A percentile compares a stretch with the other conserved stretches of the same genome.
These are phyloP conservation scores for Psilopsiagon aymara DNA, from an alignment of 2,113 vertebrate species.

Conservation along the genomic window DNA sequence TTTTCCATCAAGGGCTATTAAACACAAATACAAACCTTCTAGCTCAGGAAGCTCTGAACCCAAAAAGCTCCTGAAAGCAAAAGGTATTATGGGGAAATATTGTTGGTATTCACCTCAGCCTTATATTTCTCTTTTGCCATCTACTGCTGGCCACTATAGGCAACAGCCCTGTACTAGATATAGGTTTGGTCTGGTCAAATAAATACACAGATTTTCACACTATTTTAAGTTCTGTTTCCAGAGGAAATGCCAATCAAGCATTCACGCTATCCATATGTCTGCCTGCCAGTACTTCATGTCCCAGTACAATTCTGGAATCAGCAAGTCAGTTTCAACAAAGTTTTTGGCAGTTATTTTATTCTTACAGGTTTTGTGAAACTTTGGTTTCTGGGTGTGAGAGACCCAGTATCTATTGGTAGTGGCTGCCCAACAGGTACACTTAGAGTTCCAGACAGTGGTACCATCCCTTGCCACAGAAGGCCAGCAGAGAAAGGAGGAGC, in stretches of 20 bases:
- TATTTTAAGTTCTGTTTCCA: neutral
- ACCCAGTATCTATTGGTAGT: fast-evolving
- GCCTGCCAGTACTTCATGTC: neutral
- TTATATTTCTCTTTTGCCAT: neutral
- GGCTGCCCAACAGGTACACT: fast-evolving
- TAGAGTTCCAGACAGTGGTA: neutral
- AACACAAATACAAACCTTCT: neutral
- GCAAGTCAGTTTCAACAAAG: neutral
- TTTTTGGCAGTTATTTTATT: neutral
- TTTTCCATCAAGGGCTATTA: neutral
- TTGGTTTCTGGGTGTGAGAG: neutral
- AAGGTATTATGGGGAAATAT: fast-evolving
- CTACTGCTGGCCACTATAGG: neutral
- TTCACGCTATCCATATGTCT: neutral
- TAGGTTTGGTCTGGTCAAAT: neutral
- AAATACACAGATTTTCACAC: neutral
- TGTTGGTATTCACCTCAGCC: neutral
- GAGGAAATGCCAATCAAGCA: neutral
- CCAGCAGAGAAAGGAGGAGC: neutral
- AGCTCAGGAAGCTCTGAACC: neutral
- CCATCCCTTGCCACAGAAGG: neutral
- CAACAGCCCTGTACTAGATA: neutral
- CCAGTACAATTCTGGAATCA: neutral
- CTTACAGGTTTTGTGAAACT: neutral
- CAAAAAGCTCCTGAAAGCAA: neutral